Conservation (phyloP, 2,113 vertebrate genomes). For the Chloropsis cyanopogon region DNA sequence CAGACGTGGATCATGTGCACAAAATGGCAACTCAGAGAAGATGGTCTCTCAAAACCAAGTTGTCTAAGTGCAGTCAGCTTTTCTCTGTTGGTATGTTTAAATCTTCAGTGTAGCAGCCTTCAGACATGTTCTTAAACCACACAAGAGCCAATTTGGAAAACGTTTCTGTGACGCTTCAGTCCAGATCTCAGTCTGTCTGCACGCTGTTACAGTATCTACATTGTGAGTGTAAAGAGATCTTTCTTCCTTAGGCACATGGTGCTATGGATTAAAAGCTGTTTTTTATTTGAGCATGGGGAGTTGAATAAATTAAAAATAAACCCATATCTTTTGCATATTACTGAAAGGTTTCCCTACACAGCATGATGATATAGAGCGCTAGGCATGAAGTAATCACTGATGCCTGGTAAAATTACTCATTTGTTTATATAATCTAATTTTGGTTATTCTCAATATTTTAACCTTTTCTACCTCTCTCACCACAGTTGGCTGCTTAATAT, state of each 20-base stretch:
- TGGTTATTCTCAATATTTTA: not conserved
- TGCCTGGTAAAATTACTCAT: not conserved
- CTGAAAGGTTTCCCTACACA: not conserved
- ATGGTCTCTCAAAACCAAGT: not conserved
- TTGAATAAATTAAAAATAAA: not conserved
- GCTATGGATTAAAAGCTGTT: not conserved
- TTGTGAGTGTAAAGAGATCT: not conserved
- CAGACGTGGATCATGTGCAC: fast-evolving
- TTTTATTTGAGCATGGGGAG: not conserved
- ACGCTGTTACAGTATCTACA: not conserved
- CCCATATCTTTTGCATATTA: not conserved
- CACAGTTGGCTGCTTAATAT: not conserved
- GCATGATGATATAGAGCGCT: not conserved
- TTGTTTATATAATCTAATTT: not conserved
- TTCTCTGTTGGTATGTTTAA: not conserved
- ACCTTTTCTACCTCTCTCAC: not conserved
- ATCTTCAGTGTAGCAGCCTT: not conserved
- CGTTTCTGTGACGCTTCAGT: not conserved
- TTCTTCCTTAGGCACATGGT: not conserved
- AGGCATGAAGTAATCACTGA: not conserved
- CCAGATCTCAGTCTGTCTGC: not conserved
- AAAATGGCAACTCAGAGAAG: not conserved
- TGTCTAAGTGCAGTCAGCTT: not conserved
- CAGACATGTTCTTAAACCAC: not conserved
- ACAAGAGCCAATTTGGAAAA: not conserved